Percentiles rank a stretch among this genome's conserved stretches.
Conservation (phyloP, 2,888 invertebrate genomes). For the Ctenicera cuprea region DNA sequence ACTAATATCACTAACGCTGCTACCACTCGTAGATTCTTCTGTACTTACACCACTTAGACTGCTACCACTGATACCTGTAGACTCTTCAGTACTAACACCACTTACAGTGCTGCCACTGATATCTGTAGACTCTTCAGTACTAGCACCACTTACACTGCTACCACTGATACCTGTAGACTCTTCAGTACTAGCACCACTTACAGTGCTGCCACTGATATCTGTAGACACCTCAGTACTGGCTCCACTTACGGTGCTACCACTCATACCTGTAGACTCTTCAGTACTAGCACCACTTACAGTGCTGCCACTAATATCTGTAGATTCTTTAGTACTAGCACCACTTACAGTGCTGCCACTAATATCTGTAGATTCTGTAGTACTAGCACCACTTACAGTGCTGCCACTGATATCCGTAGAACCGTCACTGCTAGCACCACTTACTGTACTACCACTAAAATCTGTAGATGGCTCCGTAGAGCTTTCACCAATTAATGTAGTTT, state of each 20-base stretch:
- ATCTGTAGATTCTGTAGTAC: constrained; percentile 19
- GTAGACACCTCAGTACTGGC: constrained; percentile 49
- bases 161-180: constrained; percentile 5
- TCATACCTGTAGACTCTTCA: constrained; percentile 34
- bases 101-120: background rate
- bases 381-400: constrained; percentile 39
- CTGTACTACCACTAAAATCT: constrained; percentile 15
- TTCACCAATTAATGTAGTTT: constrained; percentile 26
- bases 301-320: constrained; percentile 8
- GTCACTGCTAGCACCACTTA: constrained; percentile 36
- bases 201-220: constrained; percentile 30
- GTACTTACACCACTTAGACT: constrained; percentile 33
- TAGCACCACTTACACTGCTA: background rate
- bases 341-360: background rate
- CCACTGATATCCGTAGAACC: constrained; percentile 40
- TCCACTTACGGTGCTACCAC: constrained; percentile 32
- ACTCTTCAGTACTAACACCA: constrained; percentile 24
- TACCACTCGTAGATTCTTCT: constrained; percentile 39
- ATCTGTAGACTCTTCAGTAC: constrained; percentile 44
- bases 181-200: constrained; percentile 31
- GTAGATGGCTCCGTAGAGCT: constrained; percentile 7
- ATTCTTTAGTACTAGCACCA: constrained; percentile 40
- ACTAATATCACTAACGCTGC: constrained; percentile 38
- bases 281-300: constrained; percentile 22
- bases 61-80: constrained; percentile 39